Evolutionary conservation across 2,888 invertebrate genomes (phyloP), one percentile per base, ranked within the genome.

Genomic region (Hyposoter dolosus): DNA sequence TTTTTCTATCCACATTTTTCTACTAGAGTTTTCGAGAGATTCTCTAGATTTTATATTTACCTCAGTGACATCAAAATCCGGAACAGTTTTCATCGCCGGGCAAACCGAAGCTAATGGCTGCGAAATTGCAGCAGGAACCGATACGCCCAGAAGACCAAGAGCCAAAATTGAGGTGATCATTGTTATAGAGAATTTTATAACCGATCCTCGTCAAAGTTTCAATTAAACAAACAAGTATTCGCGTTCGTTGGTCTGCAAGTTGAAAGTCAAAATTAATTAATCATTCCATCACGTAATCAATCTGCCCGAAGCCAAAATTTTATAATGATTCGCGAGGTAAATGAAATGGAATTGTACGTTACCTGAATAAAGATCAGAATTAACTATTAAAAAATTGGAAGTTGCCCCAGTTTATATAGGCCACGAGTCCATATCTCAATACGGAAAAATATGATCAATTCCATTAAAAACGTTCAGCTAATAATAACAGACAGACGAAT

Each of bases 91-190:
- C 19, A 66, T 43, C 9, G 9, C 3, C 32, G 66, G 66, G 19
- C 66, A 66, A 66, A 12, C 43, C 10, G 40, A 43, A 43, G 10
- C 6, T 6, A 40, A 19, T 19, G 43, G 35, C 40, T 66, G 35
- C 43, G 66, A 66, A 40, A 19, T 40, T 19, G 66, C 40, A 12
- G 40, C 3, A 5, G 43, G 40, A n/a, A 66, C n/a, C 2, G 66
- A 66, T 19, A 66, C 10, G 66, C 66, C 66, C n/a, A 66, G 19
- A 43, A 66, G 43, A 19, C 66, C 10, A 40, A 66, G 19, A 19
- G 43, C 66, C 40, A 66, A 19, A 12, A 43, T 19, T 19, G 17
- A 19, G 19, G 3, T 43, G 12, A 66, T 66, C 66, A 66, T 66
- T 10, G 43, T 66, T 66, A 43, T 19, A 15, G 10, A n/a, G 66